Evolutionary conservation across 1,140 invertebrate species (phyloP).

Genomic region (Batillaria attramentaria): DNA sequence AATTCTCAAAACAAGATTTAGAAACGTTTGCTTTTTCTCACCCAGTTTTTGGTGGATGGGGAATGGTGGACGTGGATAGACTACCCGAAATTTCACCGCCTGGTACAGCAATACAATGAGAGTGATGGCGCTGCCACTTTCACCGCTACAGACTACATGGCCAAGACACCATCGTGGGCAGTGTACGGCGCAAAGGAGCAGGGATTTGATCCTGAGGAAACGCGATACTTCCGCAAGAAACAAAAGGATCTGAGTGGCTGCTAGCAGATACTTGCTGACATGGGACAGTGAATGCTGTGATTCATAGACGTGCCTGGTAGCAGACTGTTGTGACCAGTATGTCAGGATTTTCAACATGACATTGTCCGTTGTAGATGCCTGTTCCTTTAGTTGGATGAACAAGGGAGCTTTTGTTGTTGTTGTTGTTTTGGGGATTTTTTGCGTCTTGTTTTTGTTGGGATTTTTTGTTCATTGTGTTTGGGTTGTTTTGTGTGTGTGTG

Average conservation of each 20-base stretch:
- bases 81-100: conserved; percentile 76
- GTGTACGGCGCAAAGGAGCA: conserved; percentile 75
- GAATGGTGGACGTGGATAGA: conserved; percentile 80
- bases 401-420: too few species aligned
- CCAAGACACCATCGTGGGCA: conserved; percentile 77
- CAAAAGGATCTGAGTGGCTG: conserved; percentile 63
- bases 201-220: conserved; percentile 78
- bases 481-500: too few species aligned
- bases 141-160: conserved; percentile 76
- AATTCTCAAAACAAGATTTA: not conserved
- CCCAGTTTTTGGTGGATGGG: conserved; percentile 75
- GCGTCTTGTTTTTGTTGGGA: too few species aligned
- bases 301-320: not conserved
- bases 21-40: conserved; percentile 43
- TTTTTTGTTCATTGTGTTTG: too few species aligned
- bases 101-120: conserved; percentile 71
- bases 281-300: not conserved
- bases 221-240: conserved; percentile 74
- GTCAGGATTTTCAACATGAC: not conserved
- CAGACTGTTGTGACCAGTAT: not conserved
- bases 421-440: not conserved
- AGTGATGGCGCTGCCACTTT: conserved; percentile 72
- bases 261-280: not conserved
- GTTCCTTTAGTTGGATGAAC: too few species aligned
- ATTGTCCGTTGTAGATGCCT: too few species aligned